phyloP scores from a whole-genome alignment of 2,797 vertebrate species.

The Lophius americanus region DNA sequence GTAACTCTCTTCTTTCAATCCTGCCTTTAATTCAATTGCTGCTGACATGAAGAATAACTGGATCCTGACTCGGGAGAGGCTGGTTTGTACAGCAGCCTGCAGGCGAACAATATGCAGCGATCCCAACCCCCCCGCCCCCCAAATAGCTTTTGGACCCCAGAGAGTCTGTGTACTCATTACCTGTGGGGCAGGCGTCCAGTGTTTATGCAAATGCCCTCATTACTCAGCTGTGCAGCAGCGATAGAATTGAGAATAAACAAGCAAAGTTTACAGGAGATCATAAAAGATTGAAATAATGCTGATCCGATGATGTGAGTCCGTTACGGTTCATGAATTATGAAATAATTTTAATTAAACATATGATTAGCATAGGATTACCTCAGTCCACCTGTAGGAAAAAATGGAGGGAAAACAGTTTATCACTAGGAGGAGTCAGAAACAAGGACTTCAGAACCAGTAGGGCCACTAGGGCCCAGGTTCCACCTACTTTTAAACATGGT shows the following conservation, averaged over 20 bases:
- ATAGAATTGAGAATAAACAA: neutral
- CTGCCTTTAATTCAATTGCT: slow-evolving; percentile 45
- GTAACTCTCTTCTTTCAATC: slow-evolving; percentile 27
- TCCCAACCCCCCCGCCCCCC: neutral
- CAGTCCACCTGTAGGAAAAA: slow-evolving; percentile 1
- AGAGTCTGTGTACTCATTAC: slow-evolving; percentile 11
- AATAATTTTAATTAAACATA: neutral
- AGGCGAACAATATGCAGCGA: neutral
- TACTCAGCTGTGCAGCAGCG: slow-evolving; percentile 29
- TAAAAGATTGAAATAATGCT: neutral
- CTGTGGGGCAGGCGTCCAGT: slow-evolving; percentile 20
- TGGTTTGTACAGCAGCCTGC: slow-evolving; percentile 7
- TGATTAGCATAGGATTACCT: neutral
- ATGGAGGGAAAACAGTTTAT: too few species aligned
- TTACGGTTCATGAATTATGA: neutral
- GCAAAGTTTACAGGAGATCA: neutral
- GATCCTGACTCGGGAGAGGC: slow-evolving; percentile 24
- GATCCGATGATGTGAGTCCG: neutral
- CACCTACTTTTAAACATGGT: too few species aligned
- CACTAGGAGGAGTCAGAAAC: too few species aligned
- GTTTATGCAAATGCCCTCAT: slow-evolving; percentile 42
- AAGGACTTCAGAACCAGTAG: too few species aligned
- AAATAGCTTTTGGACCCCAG: slow-evolving; percentile 23
- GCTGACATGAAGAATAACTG: slow-evolving; percentile 21
- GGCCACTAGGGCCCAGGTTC: too few species aligned